Evolutionary conservation across 1,140 invertebrate species (phyloP).

Genomic region (Tetramorium simillimum): DNA sequence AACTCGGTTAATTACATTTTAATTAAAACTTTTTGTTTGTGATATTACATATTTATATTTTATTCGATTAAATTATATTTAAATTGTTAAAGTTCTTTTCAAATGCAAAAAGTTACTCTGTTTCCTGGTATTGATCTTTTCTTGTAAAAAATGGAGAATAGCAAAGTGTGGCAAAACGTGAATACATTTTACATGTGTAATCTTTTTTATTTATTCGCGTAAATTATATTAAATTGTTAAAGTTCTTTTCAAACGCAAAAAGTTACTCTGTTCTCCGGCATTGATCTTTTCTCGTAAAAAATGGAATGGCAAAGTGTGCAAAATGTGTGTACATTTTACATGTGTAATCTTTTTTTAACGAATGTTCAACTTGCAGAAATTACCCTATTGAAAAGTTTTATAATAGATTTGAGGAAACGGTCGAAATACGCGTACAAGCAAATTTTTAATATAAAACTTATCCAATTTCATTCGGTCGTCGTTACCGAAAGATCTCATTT

Average conservation of each 20-base stretch:
- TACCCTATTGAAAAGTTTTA: neutral
- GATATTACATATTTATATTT: neutral
- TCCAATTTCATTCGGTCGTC: neutral
- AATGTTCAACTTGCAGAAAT: neutral
- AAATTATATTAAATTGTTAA: too few species aligned
- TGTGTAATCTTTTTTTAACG: neutral
- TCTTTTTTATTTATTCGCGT: neutral
- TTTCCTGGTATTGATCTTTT: neutral
- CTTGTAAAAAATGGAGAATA: neutral
- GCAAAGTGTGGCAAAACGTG: neutral
- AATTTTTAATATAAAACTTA: neutral
- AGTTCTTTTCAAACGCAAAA: too few species aligned
- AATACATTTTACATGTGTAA: neutral
- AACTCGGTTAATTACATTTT: neutral
- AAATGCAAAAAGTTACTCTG: neutral
- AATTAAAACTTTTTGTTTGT: neutral
- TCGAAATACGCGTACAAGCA: neutral
- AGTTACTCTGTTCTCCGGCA: neutral
- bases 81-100: too few species aligned
- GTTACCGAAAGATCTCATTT: neutral
- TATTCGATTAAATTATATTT: too few species aligned
- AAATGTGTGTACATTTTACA: neutral
- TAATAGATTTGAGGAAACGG: neutral
- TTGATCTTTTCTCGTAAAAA: neutral
- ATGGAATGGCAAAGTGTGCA: neutral